phyloP scores from a whole-genome alignment of 2,888 invertebrate species.

The Drosophila parthenogenetica region DNA sequence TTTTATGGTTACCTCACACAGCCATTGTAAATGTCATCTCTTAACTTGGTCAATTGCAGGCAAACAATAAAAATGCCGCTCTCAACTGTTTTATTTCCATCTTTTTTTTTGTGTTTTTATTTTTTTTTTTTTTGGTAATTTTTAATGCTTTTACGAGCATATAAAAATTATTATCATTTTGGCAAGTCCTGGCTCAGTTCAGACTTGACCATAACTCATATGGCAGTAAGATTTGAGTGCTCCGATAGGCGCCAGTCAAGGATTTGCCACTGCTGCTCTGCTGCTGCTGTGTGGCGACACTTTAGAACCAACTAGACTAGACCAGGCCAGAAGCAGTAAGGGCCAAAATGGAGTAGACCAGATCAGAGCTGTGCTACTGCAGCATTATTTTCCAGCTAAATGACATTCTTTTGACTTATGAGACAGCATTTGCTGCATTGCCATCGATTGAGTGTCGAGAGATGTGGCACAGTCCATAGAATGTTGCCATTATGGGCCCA shows the following conservation, averaged over 20 bases:
- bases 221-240: conserved; percentile 59
- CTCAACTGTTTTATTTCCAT: conserved; percentile 20
- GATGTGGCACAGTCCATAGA: conserved; percentile 57
- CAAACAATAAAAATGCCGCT: conserved; percentile 34
- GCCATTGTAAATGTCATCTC: conserved; percentile 50
- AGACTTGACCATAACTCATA: conserved; percentile 58
- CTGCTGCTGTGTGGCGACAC: conserved; percentile 44
- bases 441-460: conserved; percentile 67
- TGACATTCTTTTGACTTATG: conserved; percentile 74
- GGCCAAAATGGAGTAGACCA: not conserved
- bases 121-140: conserved; percentile 47
- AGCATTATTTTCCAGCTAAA: conserved; percentile 50
- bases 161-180: conserved; percentile 72
- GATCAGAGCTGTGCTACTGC: conserved; percentile 37
- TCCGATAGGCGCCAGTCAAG: conserved; percentile 63
- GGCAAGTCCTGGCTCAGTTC: conserved; percentile 21
- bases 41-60: conserved; percentile 55
- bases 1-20: conserved; percentile 39
- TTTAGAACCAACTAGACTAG: conserved; percentile 41
- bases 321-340: not conserved
- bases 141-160: conserved; percentile 75
- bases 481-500: conserved; percentile 57
- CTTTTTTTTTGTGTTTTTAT: not conserved
- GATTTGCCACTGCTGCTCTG: conserved; percentile 28
- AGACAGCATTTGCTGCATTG: conserved; percentile 47